Base-by-base conservation (phyloP, 2,113 vertebrate species). In the Labrus mixtus region DNA sequence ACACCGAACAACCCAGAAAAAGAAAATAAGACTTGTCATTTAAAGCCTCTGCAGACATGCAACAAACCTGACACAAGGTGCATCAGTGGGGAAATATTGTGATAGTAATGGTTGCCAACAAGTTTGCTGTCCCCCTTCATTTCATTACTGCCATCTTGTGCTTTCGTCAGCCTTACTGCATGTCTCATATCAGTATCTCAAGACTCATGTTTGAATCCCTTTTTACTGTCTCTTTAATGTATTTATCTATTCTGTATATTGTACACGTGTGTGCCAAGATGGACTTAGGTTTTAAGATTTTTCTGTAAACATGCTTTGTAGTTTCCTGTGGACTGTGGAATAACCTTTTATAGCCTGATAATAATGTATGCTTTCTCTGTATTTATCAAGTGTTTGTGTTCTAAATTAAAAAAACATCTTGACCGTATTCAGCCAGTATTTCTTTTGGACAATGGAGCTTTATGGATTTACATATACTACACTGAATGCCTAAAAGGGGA, bases 371-470 rank as follows among this genome's bases (percentile, higher is more conserved):
- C 15, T 20, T 66, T 67, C 2, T 70, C 23, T 57, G 61, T 73
- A 69, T 62, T 78, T 66, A 62, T 72, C 53, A 20, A 29, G 53
- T 29, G 63, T 72, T 2, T 79, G 58, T 81, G 61, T 60, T 74
- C 59, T 6, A 17, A 76, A 79, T 76, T 43, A 55, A 72, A 87
- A 37, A 71, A 60, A 64, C 57, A 71, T 48, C 10, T 8, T 33
- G 23, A 59, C 16, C 51, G 41, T 17, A 50, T 67, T 58, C 57
- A 59, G 36, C 17, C 13, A 46, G 36, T 45, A 39, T 63, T 67
- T 50, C 17, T 15, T 75, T 81, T 1, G 39, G 20, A 50, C 23
- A 33, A 59, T n/a, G 6, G 6, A 36, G 19, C 8, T 17, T 22
- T 58, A 7, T 43, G 16, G 37, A 73, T 60, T 66, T 50, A 23